Evolutionary conservation across 1,140 invertebrate species (phyloP).

Genomic region (Ostrea denselamellosa): DNA sequence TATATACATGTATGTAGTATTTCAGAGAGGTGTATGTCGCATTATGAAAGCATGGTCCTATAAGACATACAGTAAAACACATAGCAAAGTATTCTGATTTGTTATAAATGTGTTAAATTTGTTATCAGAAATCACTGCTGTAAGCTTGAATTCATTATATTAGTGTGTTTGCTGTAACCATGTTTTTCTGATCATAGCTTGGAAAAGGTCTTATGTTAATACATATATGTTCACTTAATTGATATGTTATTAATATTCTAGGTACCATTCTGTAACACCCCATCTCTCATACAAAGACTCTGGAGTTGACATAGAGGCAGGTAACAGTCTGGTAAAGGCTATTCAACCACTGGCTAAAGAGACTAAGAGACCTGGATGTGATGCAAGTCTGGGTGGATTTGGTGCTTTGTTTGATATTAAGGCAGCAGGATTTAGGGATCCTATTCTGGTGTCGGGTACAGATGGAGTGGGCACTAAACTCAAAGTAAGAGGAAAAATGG

Average conservation of each 20-base stretch:
- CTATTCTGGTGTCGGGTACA: slow-evolving; percentile 94
- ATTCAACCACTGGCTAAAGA: slow-evolving; percentile 88
- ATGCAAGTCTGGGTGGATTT: slow-evolving; percentile 92
- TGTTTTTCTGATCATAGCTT: no score
- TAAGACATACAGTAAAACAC: no score
- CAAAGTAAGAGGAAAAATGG: slow-evolving; percentile 84
- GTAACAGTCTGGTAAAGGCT: slow-evolving; percentile 89
- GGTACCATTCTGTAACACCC: not conserved
- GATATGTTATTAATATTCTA: slow-evolving; percentile 37
- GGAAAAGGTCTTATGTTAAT: no score
- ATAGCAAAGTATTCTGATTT: no score
- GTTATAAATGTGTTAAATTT: no score
- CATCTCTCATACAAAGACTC: slow-evolving; percentile 92
- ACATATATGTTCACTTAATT: no score
- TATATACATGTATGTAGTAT: no score
- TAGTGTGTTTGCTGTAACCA: no score
- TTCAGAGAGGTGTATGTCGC: no score
- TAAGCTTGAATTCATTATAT: no score
- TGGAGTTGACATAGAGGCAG: slow-evolving; percentile 96
- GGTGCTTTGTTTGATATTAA: slow-evolving; percentile 93
- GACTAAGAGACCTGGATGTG: slow-evolving; percentile 83
- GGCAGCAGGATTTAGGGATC: slow-evolving; percentile 85
- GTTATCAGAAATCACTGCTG: no score
- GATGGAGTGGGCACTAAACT: slow-evolving; percentile 98
- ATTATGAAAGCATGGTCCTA: no score